These are phyloP conservation scores for Nibea albiflora DNA, from an alignment of 2,113 vertebrate species.

Conservation along the genomic window DNA sequence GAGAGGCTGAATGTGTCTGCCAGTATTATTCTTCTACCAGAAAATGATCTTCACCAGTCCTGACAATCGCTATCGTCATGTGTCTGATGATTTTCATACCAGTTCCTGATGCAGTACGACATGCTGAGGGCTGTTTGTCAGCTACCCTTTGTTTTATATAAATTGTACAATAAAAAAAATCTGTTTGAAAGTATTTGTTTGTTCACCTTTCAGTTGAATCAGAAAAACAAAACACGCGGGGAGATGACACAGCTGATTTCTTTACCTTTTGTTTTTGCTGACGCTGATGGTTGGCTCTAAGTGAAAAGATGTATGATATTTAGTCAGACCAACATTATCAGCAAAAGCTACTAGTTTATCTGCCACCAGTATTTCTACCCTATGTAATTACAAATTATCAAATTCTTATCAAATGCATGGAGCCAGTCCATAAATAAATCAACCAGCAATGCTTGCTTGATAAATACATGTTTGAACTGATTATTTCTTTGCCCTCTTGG, in stretches of 20 bases:
- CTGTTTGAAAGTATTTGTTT: constrained; percentile 53
- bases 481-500: no score
- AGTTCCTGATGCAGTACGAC: constrained; percentile 82
- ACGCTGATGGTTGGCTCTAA: not conserved
- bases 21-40: constrained; percentile 85
- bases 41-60: constrained; percentile 80
- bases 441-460: no score
- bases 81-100: constrained; percentile 75
- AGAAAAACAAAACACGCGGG: no score
- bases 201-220: not conserved
- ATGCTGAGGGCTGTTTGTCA: constrained; percentile 70
- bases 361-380: no score
- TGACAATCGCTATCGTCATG: constrained; percentile 88
- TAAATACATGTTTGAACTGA: no score
- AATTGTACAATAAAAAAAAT: constrained; percentile 74
- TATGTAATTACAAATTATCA: no score
- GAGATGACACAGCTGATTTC: not conserved
- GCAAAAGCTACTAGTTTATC: no score
- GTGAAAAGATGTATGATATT: no score
- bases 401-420: no score
- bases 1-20: constrained; percentile 75
- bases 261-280: not conserved
- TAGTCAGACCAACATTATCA: no score
- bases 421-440: no score
- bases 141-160: constrained; percentile 75